Percentiles rank a stretch among this genome's conserved stretches.
These are phyloP conservation scores for Peromyscus nudipes DNA, from an alignment of 2,797 vertebrate species.

Conservation along the genomic window DNA sequence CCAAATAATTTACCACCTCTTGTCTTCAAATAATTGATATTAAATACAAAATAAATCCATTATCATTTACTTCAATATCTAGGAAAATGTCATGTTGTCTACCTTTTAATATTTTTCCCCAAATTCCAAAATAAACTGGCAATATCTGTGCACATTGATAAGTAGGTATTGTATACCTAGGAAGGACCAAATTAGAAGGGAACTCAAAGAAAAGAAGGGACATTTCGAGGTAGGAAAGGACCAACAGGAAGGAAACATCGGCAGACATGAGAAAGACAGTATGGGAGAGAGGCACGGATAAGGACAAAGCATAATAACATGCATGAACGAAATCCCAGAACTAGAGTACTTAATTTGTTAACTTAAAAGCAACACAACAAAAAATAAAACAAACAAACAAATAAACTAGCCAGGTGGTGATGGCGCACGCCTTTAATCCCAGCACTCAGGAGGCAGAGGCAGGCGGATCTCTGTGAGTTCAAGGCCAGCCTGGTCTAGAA, in stretches of 20 bases:
- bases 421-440: neutral
- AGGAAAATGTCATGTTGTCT: constrained; percentile 14
- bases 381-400: neutral
- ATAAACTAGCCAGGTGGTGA: neutral
- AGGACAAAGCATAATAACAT: neutral
- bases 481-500: neutral
- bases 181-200: neutral
- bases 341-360: neutral
- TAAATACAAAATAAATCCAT: constrained; percentile 32
- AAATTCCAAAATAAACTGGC: constrained; percentile 16
- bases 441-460: neutral
- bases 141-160: constrained; percentile 27
- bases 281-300: neutral
- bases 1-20: neutral
- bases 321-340: neutral
- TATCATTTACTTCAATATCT: neutral
- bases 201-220: neutral
- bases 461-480: neutral
- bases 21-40: neutral
- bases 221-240: neutral
- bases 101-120: neutral
- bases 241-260: neutral
- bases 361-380: neutral
- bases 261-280: neutral
- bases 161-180: neutral